A percentile compares a stretch with the other conserved stretches of the same genome.
Evolutionary conservation across 2,888 invertebrate species (phyloP).

Genomic region (Callinectes sapidus): DNA sequence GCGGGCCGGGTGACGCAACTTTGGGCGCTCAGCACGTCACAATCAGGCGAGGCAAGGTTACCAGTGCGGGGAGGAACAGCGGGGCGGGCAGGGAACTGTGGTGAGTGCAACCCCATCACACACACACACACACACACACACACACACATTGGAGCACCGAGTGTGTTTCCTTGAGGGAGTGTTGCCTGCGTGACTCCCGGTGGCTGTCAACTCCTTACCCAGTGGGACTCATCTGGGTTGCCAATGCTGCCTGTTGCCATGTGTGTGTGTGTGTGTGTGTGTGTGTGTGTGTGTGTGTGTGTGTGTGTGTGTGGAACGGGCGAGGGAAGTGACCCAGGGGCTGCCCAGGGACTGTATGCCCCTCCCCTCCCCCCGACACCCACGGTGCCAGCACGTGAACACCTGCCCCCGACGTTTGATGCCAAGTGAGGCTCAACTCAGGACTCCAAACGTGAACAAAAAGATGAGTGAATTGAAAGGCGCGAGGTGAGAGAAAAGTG

Average conservation of each 20-base stretch:
- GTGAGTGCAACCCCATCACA: background rate
- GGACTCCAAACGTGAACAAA: background rate
- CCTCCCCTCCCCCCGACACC: background rate
- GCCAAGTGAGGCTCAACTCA: background rate
- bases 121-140: background rate
- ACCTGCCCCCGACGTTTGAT: background rate
- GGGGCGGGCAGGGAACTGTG: background rate
- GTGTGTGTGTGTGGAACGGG: background rate
- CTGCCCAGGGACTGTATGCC: background rate
- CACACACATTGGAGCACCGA: background rate
- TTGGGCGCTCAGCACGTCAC: background rate
- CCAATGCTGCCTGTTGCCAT: background rate
- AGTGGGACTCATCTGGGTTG: background rate
- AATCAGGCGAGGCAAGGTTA: background rate
- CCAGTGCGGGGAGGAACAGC: background rate
- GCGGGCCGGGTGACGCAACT: background rate
- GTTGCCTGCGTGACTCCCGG: no score
- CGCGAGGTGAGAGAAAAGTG: no score
- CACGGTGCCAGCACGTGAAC: background rate
- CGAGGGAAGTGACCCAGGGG: background rate
- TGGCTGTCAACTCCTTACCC: background rate
- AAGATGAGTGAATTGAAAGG: no score
- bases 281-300: background rate
- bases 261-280: constrained; percentile 23
- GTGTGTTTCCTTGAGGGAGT: background rate